Conservation (phyloP, 2,113 vertebrate genomes). For the Boleophthalmus pectinirostris region DNA sequence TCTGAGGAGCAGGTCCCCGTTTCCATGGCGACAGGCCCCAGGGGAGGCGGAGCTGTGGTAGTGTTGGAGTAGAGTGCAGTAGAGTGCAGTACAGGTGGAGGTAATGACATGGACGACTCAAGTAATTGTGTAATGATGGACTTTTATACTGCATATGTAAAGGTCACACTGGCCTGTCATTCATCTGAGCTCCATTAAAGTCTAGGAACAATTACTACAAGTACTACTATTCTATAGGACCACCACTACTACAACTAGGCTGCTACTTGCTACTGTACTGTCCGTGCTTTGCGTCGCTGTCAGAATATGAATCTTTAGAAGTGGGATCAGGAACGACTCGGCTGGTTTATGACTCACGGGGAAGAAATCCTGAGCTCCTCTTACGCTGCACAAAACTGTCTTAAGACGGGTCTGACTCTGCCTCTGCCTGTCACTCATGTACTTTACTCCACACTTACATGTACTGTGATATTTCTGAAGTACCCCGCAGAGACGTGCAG, state of each 20-base stretch:
- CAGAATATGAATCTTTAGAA: conserved; percentile 37
- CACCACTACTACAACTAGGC: no score
- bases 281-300: conserved; percentile 33
- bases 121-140: no score
- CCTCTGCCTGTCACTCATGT: conserved; percentile 33
- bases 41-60: conserved; percentile 16
- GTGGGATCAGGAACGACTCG: conserved; percentile 46
- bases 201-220: no score
- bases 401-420: no score
- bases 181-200: no score
- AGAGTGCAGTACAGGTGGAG: conserved; percentile 32
- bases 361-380: conserved; percentile 50
- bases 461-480: background rate
- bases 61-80: no score
- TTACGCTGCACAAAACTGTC: conserved; percentile 44
- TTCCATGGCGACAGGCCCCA: conserved; percentile 53
- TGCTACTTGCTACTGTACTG: no score
- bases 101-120: conserved; percentile 29
- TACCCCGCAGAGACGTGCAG: background rate
- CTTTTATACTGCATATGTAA: no score
- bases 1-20: conserved; percentile 36
- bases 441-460: background rate
- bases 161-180: no score
- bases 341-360: conserved; percentile 48
- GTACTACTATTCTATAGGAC: no score